Percentiles rank a stretch among this genome's conserved stretches.
These are phyloP conservation scores for Rhinogobius similis DNA, from an alignment of 2,113 vertebrate genomes.

Conservation along the genomic window DNA sequence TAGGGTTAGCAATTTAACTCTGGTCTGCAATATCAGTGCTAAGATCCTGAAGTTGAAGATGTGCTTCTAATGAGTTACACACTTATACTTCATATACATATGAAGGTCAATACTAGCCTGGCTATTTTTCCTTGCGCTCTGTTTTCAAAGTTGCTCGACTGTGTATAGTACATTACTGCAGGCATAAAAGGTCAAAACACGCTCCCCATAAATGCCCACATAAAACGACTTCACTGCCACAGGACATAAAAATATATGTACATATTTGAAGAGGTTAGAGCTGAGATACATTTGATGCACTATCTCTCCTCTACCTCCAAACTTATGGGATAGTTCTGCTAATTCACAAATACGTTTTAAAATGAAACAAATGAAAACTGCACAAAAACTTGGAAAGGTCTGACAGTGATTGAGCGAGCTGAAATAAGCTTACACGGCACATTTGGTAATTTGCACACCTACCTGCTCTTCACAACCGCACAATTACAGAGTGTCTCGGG, in stretches of 20 bases:
- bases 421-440: constrained; percentile 77
- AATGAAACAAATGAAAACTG: constrained; percentile 56
- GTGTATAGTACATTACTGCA: constrained; percentile 4
- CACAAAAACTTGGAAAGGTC: constrained; percentile 66
- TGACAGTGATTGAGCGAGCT: constrained; percentile 73
- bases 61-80: too few relatives aligned
- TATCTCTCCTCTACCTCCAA: constrained; percentile 17
- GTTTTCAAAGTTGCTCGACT: neutral
- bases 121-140: neutral
- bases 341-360: constrained; percentile 21
- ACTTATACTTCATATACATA: too few relatives aligned
- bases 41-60: too few relatives aligned
- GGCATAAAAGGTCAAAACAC: constrained; percentile 9
- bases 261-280: neutral
- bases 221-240: neutral
- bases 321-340: constrained; percentile 11
- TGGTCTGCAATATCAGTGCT: neutral
- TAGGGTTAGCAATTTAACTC: too few relatives aligned
- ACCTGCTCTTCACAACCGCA: constrained; percentile 79
- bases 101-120: neutral
- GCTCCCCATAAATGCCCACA: constrained; percentile 1
- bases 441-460: constrained; percentile 83
- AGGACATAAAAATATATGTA: neutral
- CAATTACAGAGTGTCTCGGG: constrained; percentile 75
- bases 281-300: constrained; percentile 4